phyloP scores from a whole-genome alignment of 2,113 vertebrate species.

The Corythornis madagascariensis region DNA sequence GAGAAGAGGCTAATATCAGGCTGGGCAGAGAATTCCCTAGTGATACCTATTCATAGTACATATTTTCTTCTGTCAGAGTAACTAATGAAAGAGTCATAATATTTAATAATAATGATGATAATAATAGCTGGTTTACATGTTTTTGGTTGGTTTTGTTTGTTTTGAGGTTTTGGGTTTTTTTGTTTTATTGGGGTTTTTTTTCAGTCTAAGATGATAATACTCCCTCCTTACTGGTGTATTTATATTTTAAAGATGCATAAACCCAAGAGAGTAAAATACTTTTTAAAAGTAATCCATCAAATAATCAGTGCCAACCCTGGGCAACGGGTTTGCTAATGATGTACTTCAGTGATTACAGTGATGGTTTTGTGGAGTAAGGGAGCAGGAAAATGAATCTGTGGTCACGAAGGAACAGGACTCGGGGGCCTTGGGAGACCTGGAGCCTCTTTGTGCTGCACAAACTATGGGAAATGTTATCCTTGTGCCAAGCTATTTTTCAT shows the following conservation, averaged over 20 bases:
- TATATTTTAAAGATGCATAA: neutral
- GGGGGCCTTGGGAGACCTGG: neutral
- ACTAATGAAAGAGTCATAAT: constrained; percentile 13
- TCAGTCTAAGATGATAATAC: neutral
- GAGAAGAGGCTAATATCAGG: neutral
- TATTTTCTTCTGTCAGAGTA: constrained; percentile 1
- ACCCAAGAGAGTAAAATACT: neutral
- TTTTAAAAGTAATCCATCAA: neutral
- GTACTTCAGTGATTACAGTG: neutral
- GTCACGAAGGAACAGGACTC: neutral
- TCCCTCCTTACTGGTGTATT: neutral
- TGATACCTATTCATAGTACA: neutral
- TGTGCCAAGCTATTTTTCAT: neutral
- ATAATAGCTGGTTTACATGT: neutral
- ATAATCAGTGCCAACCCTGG: neutral
- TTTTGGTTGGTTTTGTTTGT: no score
- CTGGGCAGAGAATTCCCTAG: neutral
- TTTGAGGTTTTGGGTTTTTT: no score
- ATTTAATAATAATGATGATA: neutral
- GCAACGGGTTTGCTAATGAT: neutral
- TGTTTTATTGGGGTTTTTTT: neutral
- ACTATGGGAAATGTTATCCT: neutral
- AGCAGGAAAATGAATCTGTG: neutral
- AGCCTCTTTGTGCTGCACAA: neutral
- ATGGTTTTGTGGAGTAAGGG: neutral